A percentile compares a stretch with the other conserved stretches of the same genome.
phyloP scores from a whole-genome alignment of 2,888 invertebrate genomes.

The Drosophila cracens region DNA sequence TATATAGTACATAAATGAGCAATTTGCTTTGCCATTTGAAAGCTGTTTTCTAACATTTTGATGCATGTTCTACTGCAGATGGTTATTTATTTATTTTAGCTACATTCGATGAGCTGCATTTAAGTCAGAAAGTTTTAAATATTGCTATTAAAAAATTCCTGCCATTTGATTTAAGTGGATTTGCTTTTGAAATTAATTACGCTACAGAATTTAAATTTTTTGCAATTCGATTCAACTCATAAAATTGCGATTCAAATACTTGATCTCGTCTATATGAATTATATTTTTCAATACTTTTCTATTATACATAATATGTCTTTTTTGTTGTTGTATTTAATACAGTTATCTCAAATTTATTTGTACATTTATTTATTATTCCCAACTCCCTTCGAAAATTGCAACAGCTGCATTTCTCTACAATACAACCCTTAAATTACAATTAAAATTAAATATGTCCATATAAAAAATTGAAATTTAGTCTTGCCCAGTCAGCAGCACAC shows the following conservation, averaged over 20 bases:
- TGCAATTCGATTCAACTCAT: background rate
- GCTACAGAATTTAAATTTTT: background rate
- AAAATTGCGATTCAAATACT: background rate
- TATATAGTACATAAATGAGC: conserved; percentile 59
- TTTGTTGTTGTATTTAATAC: background rate
- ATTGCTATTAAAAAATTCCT: background rate
- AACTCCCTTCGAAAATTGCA: background rate
- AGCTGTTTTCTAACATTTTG: conserved; percentile 21
- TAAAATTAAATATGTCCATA: conserved; percentile 41
- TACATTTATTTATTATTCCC: background rate
- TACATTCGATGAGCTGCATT: background rate
- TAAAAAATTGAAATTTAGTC: conserved; percentile 42
- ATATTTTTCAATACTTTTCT: background rate
- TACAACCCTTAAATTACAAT: conserved; percentile 27
- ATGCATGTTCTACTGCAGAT: conserved; percentile 34
- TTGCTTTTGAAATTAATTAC: background rate
- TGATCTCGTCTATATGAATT: background rate
- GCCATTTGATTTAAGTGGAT: background rate
- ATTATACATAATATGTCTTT: background rate
- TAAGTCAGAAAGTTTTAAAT: background rate
- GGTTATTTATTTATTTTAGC: conserved; percentile 26
- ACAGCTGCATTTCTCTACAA: conserved; percentile 2
- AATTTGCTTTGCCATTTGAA: conserved; percentile 61
- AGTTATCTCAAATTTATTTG: background rate
- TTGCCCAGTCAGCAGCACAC: conserved; percentile 44